Evolutionary conservation across 2,113 vertebrate genomes (phyloP).

Genomic region (Psilopogon haemacephalus): DNA sequence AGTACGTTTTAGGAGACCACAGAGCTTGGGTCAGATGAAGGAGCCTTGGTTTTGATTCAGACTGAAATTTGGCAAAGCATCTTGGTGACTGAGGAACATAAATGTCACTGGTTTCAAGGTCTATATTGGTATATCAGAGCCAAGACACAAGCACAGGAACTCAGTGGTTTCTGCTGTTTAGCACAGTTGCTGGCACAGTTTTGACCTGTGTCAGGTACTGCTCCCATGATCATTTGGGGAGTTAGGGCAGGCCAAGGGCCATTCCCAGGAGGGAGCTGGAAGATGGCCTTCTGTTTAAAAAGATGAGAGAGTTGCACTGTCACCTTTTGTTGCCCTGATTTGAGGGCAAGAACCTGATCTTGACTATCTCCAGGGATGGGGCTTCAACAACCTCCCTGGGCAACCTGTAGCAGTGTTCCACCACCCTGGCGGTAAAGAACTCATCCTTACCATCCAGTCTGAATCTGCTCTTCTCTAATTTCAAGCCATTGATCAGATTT

Average conservation of each 20-base stretch:
- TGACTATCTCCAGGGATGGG: too few species aligned
- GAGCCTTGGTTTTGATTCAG: slow-evolving; percentile 36
- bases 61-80: slow-evolving; percentile 42
- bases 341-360: not conserved
- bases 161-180: slow-evolving; percentile 45
- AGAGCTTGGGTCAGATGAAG: not conserved
- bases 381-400: too few species aligned
- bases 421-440: too few species aligned
- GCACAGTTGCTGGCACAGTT: not conserved
- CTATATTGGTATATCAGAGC: not conserved
- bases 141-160: slow-evolving; percentile 43
- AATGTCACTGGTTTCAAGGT: slow-evolving; percentile 55
- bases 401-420: too few species aligned
- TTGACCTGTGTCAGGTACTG: not conserved
- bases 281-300: not conserved
- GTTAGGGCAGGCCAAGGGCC: not conserved
- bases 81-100: not conserved
- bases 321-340: not conserved
- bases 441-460: too few species aligned
- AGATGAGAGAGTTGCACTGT: not conserved
- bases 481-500: not conserved
- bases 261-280: not conserved
- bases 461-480: too few species aligned
- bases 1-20: not conserved
- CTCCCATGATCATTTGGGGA: not conserved